Conservation (phyloP, 2,888 invertebrate genomes). For the Syrphus vitripennis region DNA sequence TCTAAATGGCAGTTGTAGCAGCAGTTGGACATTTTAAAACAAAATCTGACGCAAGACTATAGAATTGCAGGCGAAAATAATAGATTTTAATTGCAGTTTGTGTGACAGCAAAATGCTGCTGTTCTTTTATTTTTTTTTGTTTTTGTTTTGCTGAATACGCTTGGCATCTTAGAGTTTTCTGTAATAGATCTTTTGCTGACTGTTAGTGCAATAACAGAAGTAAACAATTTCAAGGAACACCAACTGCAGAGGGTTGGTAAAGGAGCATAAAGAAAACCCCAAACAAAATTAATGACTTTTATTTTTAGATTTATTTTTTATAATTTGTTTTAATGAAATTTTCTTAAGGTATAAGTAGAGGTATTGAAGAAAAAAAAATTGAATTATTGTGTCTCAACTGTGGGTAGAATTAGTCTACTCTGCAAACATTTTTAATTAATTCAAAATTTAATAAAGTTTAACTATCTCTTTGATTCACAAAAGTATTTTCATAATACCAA, state of each 20-base stretch:
- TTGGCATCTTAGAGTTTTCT: background rate
- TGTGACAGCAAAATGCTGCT: background rate
- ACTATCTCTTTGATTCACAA: too few relatives aligned
- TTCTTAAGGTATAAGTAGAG: background rate
- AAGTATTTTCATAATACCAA: too few relatives aligned
- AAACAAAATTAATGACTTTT: conserved; percentile 4
- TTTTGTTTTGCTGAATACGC: background rate
- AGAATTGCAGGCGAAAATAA: conserved; percentile 10
- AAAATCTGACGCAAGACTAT: background rate
- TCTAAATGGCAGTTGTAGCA: background rate
- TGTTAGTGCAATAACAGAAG: background rate
- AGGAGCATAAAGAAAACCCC: background rate
- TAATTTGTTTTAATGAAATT: background rate
- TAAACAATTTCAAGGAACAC: conserved; percentile 23
- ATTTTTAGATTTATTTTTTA: background rate
- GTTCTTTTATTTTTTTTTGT: too few relatives aligned
- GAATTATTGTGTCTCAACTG: too few relatives aligned
- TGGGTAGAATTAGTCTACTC: too few relatives aligned
- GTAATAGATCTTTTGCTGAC: background rate
- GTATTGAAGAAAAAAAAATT: background rate
- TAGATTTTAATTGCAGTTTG: conserved; percentile 44
- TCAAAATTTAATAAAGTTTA: too few relatives aligned
- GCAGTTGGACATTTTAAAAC: background rate
- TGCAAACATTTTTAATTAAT: too few relatives aligned
- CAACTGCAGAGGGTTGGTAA: background rate